These are phyloP conservation scores for Copsychus sechellarum DNA, from an alignment of 2,113 vertebrate genomes.

Conservation along the genomic window DNA sequence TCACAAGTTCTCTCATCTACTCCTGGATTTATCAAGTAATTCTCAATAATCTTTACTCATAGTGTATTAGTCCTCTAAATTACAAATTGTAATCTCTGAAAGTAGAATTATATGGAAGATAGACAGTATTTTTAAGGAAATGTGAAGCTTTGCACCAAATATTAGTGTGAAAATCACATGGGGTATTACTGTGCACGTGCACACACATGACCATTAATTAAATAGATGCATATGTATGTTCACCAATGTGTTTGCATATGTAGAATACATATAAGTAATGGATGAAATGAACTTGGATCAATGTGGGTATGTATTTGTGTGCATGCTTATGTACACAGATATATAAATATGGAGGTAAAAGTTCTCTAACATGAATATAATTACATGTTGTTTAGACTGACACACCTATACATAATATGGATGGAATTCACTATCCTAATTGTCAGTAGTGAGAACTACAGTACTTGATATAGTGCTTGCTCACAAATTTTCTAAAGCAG, in stretches of 20 bases:
- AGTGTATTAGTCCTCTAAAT: not conserved
- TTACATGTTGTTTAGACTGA: not conserved
- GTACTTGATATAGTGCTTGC: not conserved
- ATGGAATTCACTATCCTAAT: not conserved
- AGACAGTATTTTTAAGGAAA: not conserved
- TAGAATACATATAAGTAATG: not conserved
- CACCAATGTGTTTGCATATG: fast-evolving
- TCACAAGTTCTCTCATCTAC: not conserved
- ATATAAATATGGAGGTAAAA: not conserved
- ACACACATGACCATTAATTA: not conserved
- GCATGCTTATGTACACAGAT: not conserved
- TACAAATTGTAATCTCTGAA: not conserved
- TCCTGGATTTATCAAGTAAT: not conserved
- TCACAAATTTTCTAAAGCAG: not conserved
- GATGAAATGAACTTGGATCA: not conserved
- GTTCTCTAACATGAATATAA: not conserved
- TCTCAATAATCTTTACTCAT: not conserved
- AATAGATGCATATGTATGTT: not conserved
- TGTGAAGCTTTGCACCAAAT: not conserved
- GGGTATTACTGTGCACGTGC: not conserved
- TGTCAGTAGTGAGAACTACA: not conserved
- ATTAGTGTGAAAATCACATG: not conserved
- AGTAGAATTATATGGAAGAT: not conserved
- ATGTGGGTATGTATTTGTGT: not conserved
- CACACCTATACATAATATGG: not conserved